Base-by-base conservation (phyloP, 2,797 vertebrate genomes). In the Amniataba percoides region DNA sequence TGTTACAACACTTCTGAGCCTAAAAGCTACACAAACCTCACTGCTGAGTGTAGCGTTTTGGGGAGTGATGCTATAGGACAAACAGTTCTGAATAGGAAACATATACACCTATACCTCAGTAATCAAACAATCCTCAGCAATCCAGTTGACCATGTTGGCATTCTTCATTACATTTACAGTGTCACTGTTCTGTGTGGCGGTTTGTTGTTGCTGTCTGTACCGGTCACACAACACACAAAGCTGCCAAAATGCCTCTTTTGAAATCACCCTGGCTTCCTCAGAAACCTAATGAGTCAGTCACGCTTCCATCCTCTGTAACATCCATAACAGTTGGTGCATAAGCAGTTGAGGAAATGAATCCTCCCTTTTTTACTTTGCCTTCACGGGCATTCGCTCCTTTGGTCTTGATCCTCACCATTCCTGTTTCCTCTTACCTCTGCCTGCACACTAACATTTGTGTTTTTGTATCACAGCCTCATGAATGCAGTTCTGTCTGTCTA, bases 51-150 rank as follows among this genome's bases (percentile, higher is more conserved):
- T 88, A 86, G 75, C 45, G 79, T 73, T 65, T 55, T 57, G 11
- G 39, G 25, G 31, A 16, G n/a, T 57, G 52, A 69, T 60, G 43
- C 49, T 74, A 71, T 52, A 67, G 74, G 78, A 82, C 42, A 77
- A 78, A 67, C 71, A 5, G 56, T 68, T 85, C 42, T 82, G 56
- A 77, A 80, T 76, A 82, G 79, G 67, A 87, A 61, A 84, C 78
- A 69, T 71, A 85, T 71, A 85, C 88, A 81, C 62, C 74, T 78
- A 89, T 94, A 94, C 94, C 94, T 95, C 94, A 93, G 76, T 74
- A 84, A 83, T 84, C 69, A 66, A 72, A 80, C 64, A 76, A 69
- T 88, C 89, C 88, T 94, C 91, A 91, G 72, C 77, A 85, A 77
- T 86, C 72, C 74, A 84, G 64, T 56, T 71, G 61, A 79, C 80